Evolutionary conservation across 2,888 invertebrate genomes (phyloP).

Genomic region (Cheilosia grossa): DNA sequence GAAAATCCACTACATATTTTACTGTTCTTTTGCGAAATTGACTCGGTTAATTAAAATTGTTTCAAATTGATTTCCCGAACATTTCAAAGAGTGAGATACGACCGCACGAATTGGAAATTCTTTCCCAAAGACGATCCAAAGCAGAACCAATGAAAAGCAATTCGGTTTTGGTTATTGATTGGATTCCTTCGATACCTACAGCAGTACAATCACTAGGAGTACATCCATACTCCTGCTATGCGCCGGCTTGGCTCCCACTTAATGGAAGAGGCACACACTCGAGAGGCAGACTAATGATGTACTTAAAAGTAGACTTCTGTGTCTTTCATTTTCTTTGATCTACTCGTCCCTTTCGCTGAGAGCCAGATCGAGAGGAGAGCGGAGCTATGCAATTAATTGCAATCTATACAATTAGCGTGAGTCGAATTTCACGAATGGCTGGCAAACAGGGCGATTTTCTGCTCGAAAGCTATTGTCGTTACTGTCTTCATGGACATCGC

Average conservation of each 20-base stretch:
- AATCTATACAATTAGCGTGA: constrained; percentile 20
- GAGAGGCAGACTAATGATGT: constrained; percentile 41
- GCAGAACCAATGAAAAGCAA: constrained; percentile 34
- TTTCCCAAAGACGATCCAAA: constrained; percentile 7
- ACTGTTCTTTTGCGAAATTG: constrained; percentile 6
- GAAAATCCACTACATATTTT: neutral
- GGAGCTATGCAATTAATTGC: constrained; percentile 29
- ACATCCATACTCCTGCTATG: neutral
- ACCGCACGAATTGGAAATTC: constrained; percentile 20
- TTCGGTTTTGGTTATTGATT: constrained; percentile 38
- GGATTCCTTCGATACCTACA: neutral
- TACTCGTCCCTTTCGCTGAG: constrained; percentile 5
- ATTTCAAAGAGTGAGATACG: constrained; percentile 12
- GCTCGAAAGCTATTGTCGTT: neutral
- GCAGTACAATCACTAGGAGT: neutral
- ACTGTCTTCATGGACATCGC: constrained; percentile 9
- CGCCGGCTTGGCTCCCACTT: constrained; percentile 6
- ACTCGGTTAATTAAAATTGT: constrained; percentile 15
- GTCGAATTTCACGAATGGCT: constrained; percentile 26
- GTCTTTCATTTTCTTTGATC: constrained; percentile 4
- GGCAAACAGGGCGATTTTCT: neutral
- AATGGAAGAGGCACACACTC: constrained; percentile 7
- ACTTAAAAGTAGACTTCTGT: constrained; percentile 18
- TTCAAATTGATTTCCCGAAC: constrained; percentile 21
- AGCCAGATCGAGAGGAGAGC: neutral